Evolutionary conservation across 2,113 vertebrate genomes (phyloP).

Genomic region (Eonycteris spelaea): DNA sequence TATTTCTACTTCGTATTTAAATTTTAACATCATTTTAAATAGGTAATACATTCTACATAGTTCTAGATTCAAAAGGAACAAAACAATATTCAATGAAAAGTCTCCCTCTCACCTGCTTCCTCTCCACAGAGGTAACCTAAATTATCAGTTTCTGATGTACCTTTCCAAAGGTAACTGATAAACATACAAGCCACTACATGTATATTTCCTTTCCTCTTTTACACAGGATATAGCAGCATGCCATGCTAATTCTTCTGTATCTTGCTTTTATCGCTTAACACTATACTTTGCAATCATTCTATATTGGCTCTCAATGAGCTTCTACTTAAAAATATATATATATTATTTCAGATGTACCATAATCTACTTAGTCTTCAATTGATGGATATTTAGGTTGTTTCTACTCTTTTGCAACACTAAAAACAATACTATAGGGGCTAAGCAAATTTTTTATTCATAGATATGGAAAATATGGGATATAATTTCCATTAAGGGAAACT

Average conservation of each 20-base stretch:
- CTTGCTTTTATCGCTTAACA: constrained; percentile 9
- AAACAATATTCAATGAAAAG: constrained; percentile 6
- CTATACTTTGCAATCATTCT: background rate
- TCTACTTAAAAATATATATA: background rate
- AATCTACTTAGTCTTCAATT: background rate
- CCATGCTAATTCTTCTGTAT: background rate
- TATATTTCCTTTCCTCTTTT: background rate
- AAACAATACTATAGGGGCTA: background rate
- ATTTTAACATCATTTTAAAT: background rate
- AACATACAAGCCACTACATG: background rate
- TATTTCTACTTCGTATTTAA: background rate
- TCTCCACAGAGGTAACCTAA: background rate
- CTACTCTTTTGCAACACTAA: background rate
- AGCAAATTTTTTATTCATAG: constrained; percentile 24
- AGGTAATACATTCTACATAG: background rate
- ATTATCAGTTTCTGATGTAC: background rate
- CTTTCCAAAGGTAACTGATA: background rate
- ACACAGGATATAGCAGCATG: background rate
- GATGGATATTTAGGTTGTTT: background rate
- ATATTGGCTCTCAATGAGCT: background rate
- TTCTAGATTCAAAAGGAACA: constrained; percentile 32
- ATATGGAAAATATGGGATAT: background rate
- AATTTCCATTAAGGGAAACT: background rate
- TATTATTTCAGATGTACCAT: background rate
- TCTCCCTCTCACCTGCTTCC: background rate